phyloP scores from a whole-genome alignment of 2,888 invertebrate genomes.

The Entomobrya proxima region DNA sequence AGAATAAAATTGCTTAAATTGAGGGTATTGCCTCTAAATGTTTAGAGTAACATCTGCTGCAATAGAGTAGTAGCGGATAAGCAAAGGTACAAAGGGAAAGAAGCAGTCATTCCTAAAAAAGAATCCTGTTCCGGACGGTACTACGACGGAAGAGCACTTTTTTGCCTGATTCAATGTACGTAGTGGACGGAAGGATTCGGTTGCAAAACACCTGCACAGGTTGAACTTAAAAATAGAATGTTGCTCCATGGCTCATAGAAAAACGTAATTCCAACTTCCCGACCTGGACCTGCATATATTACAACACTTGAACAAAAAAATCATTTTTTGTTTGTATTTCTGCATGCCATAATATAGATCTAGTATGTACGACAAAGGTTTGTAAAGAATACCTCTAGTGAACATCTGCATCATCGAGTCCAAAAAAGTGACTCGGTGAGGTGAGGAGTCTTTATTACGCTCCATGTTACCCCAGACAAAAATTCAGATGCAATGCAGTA shows the following conservation, averaged over 20 bases:
- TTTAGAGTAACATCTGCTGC: constrained; percentile 48
- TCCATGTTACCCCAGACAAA: constrained; percentile 15
- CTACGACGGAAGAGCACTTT: constrained; percentile 41
- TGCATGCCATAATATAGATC: neutral
- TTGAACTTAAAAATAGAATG: constrained; percentile 64
- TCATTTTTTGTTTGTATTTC: constrained; percentile 31
- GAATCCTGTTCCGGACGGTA: constrained; percentile 59
- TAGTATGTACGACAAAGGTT: neutral
- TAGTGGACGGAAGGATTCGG: constrained; percentile 67
- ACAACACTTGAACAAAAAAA: constrained; percentile 24
- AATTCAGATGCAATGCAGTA: neutral
- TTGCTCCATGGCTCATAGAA: constrained; percentile 18
- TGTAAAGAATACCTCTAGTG: neutral
- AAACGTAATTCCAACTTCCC: neutral
- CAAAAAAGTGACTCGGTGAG: constrained; percentile 24
- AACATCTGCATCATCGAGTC: constrained; percentile 52
- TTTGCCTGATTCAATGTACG: neutral
- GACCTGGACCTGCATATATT: constrained; percentile 57
- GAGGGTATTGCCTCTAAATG: constrained; percentile 29
- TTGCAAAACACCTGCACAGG: constrained; percentile 71
- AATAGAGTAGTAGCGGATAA: neutral
- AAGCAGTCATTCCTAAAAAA: constrained; percentile 34
- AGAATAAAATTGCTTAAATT: constrained; percentile 38
- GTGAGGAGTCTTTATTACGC: neutral
- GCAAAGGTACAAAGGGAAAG: neutral